Base-by-base conservation (phyloP, 2,888 invertebrate genomes). In the Globia sparganii region DNA sequence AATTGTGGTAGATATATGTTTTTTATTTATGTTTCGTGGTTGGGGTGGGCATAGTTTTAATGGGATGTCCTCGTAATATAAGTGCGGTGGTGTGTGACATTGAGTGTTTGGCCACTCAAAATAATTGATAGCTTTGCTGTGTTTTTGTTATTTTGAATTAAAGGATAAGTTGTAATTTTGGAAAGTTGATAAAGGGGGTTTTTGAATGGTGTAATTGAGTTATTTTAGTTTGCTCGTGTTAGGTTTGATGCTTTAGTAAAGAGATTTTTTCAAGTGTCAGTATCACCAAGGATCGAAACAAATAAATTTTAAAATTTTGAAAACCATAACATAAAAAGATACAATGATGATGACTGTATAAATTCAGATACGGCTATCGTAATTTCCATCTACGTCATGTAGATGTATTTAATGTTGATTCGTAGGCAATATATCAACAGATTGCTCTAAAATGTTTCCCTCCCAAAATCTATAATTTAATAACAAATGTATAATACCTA, bases 1-100 rank as follows among this genome's bases (percentile, higher is more conserved):
- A 90, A 89, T 89, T 87, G 89, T 86, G 90, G 87, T 91, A 86
- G 91, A 92, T 89, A 86, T 86, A 79, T 78, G 89, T 90, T 93
- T 92, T 91, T 92, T 84, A 80, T 87, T 89, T 73, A 81, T 86
- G 86, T 89, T 91, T 87, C 83, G 88, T 62, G 83, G 82, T 88
- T 84, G 80, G 89, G 89, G 88, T 86, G 77, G 80, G 86, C 76
- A 82, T 86, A 89, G 87, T 90, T 90, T 91, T 91, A 90, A 88
- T 90, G 87, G 79, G 72, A 80, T 86, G 84, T 88, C 83, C 80
- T 75, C 73, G 68, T 86, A 80, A 86, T 85, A 68, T 81, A 81
- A 83, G 83, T 74, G 80, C 84, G 74, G 77, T 83, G 87, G 77
- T 85, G 89, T 91, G 89, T 83, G 86, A 89, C 86, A 85, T 88